A percentile compares a stretch with the other conserved stretches of the same genome.
Evolutionary conservation across 2,113 vertebrate genomes (phyloP).

Genomic region (Urocitellus parryii): DNA sequence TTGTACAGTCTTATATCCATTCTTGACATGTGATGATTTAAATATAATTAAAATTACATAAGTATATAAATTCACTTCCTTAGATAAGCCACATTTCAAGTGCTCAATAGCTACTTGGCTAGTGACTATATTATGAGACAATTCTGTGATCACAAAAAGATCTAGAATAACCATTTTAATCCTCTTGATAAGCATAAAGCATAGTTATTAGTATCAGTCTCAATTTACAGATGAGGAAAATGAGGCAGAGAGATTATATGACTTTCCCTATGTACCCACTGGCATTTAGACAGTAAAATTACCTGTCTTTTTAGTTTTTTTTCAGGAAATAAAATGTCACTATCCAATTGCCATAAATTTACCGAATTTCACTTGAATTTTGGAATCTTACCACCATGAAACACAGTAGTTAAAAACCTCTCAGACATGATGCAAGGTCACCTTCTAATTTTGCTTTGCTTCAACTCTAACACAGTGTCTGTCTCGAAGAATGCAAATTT

Average conservation of each 20-base stretch:
- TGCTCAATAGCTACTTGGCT: not conserved
- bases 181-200: not conserved
- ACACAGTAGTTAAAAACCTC: not conserved
- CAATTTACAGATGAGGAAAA: conserved; percentile 11
- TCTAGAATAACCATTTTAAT: not conserved
- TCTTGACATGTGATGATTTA: not conserved
- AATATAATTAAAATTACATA: conserved; percentile 8
- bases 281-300: not conserved
- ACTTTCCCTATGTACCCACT: not conserved
- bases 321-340: conserved; percentile 1
- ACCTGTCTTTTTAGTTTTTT: not conserved
- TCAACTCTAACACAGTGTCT: not conserved
- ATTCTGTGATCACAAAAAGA: not conserved
- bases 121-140: not conserved
- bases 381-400: not conserved
- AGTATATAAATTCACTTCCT: not conserved
- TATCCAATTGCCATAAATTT: not conserved
- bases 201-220: not conserved
- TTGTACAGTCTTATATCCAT: not conserved
- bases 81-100: not conserved
- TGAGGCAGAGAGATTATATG: conserved; percentile 6
- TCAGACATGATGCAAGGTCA: not conserved
- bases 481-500: accelerated
- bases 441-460: not conserved
- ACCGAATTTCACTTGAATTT: not conserved